Percentiles rank a stretch among this genome's conserved stretches.
Conservation (phyloP, 2,888 invertebrate species). For the Cantharis rustica region DNA sequence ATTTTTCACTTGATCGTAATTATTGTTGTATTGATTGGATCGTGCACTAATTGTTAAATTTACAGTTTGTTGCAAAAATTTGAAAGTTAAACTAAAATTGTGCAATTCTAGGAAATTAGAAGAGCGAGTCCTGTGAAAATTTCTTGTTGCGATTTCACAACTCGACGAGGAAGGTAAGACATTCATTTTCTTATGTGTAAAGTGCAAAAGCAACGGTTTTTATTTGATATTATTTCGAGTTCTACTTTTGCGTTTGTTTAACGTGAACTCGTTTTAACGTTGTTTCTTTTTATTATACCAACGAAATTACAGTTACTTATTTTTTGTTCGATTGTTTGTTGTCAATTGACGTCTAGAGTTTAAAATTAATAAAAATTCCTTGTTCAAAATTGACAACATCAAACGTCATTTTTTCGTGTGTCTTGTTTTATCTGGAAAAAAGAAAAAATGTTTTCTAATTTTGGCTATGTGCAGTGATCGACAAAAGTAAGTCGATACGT, state of each 20-base stretch:
- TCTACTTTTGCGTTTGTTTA: not conserved
- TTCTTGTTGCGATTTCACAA: not conserved
- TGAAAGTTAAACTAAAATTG: not conserved
- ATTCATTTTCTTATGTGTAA: not conserved
- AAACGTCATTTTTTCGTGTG: not conserved
- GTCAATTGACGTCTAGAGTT: not conserved
- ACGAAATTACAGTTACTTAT: slow-evolving; percentile 1
- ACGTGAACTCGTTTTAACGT: not conserved
- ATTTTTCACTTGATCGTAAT: not conserved
- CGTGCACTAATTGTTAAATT: not conserved
- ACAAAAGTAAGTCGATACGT: not conserved
- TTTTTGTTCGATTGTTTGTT: not conserved
- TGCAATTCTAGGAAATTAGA: slow-evolving; percentile 1
- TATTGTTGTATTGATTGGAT: not conserved
- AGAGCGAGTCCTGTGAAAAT: not conserved
- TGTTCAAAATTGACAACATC: not conserved
- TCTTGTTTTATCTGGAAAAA: not conserved
- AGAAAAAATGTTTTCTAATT: not conserved
- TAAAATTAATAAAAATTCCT: not conserved
- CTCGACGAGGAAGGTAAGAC: not conserved
- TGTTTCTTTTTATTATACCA: not conserved
- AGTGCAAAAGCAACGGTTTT: not conserved
- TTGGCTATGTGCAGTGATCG: not conserved
- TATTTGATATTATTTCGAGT: not conserved
- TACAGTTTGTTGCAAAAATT: not conserved